Base-by-base conservation (phyloP, 1,140 invertebrate species). In the Pseudomyrmex gracilis region DNA sequence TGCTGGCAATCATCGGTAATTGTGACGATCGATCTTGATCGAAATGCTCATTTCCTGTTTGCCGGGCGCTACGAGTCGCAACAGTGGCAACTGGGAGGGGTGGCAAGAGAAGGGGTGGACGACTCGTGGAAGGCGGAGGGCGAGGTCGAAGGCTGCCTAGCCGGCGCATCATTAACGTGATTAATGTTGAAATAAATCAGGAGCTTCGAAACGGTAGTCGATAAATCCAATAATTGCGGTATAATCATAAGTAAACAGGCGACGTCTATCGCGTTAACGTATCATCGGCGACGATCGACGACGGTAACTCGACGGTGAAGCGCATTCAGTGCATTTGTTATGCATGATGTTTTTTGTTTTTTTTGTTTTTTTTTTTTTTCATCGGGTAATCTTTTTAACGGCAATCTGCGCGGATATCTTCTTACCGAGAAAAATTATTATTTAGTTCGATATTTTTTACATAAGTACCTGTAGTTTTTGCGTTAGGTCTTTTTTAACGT, bases 181-280 rank as follows among this genome's bases (percentile, higher is more conserved):
- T 94, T 94, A 94, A 94, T 94, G 93, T 91, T 91, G 92, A 93
- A 94, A 94, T 94, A 94, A 94, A 94, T 94, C 93, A 94, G 92
- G 89, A 93, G 88, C 88, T 91, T 90, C 90, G 91, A 88, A 92
- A 91, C 90, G 90, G 90, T 89, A 92, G 90, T 93, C 92, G 92
- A 94, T 93, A 93, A 93, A 93, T 93, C 92, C 92, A 91, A 93
- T 94, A 94, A 94, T 93, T 93, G 92, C 91, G 87, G 91, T 87
- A 93, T 93, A 92, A 93, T 93, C 92, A 93, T 93, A 93, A 93
- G 92, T 93, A 93, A 93, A 94, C 92, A 91, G 91, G 90, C 83
- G 92, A 93, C 92, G 93, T 89, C 80, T 78, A 73, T 83, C 82
- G 87, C 87, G 82, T 89, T 89, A 87, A 73, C 87, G 86, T 89